Base-by-base conservation (phyloP, 2,113 vertebrate genomes). In the Cheilinus undulatus region DNA sequence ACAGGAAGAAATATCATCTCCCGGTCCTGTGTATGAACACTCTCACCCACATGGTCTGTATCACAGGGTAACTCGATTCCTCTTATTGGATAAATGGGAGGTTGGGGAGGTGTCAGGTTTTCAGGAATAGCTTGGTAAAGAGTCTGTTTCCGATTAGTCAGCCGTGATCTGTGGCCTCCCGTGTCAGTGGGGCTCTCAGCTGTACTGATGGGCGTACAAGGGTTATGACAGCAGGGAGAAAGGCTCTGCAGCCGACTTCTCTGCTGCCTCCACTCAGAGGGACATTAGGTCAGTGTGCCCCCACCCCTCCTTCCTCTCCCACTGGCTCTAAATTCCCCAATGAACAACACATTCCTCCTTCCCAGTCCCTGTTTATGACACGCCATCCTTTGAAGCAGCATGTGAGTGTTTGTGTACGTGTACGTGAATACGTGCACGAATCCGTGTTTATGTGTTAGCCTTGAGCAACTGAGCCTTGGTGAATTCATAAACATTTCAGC, bases 281-380 rank as follows among this genome's bases (percentile, higher is more conserved):
- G 77, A 84, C 78, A 75, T 85, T 78, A 85, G 90, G 86, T 89
- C 83, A 89, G 74, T 50, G 11, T 59, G 64, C 69, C 80, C 76
- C 83, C 80, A 52, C 83, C 70, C 72, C 85, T 56, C 75, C 67
- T 72, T 76, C 64, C 75, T 73, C 74, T 75, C 79, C 71, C 60
- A 80, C 72, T 45, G 63, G 76, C 66, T 82, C 73, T 63, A 69
- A 86, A 87, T 83, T 92, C 86, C 91, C 87, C 79, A 84, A 45
- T 76, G 89, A 86, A 83, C 80, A 74, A 69, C 84, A 89, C 89
- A 93, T 92, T 93, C 88, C 90, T 89, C 67, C 86, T 81, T 83
- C 75, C 82, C 86, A 88, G 80, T 81, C 84, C 43, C 85, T 89
- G 85, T 91, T 89, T 89, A 91, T 84, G 65, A 89, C 84, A 89